Percentiles rank a stretch among this genome's conserved stretches.
phyloP scores from a whole-genome alignment of 35 echinoderm and acorn worm species.

The Ptychodera flava region DNA sequence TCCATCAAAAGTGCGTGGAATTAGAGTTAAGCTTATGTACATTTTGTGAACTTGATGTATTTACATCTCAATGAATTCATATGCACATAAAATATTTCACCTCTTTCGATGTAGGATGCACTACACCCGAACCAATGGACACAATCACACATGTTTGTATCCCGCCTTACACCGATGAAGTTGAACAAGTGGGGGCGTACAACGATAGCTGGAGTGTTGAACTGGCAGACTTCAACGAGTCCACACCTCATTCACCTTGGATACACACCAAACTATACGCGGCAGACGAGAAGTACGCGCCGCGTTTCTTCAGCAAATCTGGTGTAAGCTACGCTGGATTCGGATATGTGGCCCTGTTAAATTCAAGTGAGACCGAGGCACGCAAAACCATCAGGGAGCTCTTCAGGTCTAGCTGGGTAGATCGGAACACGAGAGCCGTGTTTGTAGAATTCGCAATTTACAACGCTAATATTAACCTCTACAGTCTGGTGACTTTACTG shows the following conservation, averaged over 20 bases:
- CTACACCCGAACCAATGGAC: no score
- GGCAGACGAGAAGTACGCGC: neutral
- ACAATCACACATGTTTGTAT: no score
- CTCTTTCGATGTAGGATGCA: no score
- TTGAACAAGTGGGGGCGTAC: neutral
- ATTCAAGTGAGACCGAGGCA: neutral
- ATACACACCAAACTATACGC: neutral
- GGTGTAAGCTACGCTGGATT: neutral
- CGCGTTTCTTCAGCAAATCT: neutral
- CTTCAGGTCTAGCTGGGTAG: neutral
- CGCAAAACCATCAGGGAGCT: neutral
- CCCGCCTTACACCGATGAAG: neutral
- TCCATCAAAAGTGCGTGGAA: no score
- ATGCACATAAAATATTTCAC: no score
- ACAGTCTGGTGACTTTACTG: neutral
- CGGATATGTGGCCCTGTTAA: neutral
- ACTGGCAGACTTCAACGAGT: no score
- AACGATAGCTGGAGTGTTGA: neutral
- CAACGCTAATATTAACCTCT: neutral
- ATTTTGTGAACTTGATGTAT: no score
- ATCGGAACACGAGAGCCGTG: neutral
- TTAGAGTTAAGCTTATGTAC: no score
- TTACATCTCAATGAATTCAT: no score
- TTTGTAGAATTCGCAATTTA: neutral
- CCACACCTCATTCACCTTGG: neutral